Base-by-base conservation (phyloP, 2,113 vertebrate genomes). In the Copsychus sechellarum region DNA sequence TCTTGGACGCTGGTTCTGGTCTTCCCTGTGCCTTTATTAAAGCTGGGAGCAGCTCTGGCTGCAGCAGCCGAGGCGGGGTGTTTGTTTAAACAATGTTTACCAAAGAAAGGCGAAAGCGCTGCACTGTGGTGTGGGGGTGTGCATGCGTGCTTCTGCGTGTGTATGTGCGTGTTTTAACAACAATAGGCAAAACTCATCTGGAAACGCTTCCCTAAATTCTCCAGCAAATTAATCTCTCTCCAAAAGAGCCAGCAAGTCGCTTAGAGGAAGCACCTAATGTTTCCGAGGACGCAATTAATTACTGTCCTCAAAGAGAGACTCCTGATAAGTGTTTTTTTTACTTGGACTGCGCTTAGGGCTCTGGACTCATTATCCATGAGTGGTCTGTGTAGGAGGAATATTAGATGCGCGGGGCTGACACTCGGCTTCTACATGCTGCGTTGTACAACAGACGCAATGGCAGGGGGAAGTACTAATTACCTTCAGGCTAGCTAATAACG, bases 1-100 rank as follows among this genome's bases (percentile, higher is more conserved):
- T 94, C 97, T 98, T 98, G 98, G 98, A 98, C 98, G 97, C 92
- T 96, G 97, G 97, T 98, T 98, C 97, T 97, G 98, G 97, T 97
- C 97, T 98, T 98, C 96, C 96, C 96, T 93, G 93, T 94, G 97
- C 97, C 97, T 98, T 97, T 98, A 98, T 98, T 97, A 97, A 96
- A 98, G 97, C 98, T 90, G 85, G 66, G 96, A 97, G 97, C 95
- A 77, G 97, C 87, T 89, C 73, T 95, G 97, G 97, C 97, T 96
- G 93, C 96, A 88, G 95, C 93, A 93, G 95, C 94, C 92, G 60
- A 88, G 85, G 86, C 88, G 72, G 81, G 93, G 88, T 97, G 95
- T 98, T 98, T 98, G 97, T 97, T 98, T 97, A 97, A 97, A 96
- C 96, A 91, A 24, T 97, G 93, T 97, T 98, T 98, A 96, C 95